Evolutionary conservation across 2,888 invertebrate species (phyloP), one percentile per base, ranked within the genome.

Genomic region (Allolobophora icterica): DNA sequence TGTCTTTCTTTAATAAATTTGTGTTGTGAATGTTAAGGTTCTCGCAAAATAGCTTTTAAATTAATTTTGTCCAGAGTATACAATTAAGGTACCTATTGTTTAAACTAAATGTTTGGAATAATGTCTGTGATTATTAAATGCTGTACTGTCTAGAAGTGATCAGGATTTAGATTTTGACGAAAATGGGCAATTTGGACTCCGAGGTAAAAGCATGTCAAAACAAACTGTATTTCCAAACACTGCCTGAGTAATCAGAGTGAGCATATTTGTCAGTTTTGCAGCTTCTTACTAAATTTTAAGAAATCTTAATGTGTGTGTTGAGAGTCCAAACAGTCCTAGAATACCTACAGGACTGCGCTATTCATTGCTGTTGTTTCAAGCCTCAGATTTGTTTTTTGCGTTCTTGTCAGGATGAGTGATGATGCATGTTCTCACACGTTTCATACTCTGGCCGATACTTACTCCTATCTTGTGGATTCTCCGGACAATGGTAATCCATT

Each of bases 381-480:
- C 71, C 52, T 13, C 24, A 21, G 24, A n/a, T 8, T 21, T 52
- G 21, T 52, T 24, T 35, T 87, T 87, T 87, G 33, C 8, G 8
- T 33, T 33, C 21, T 84, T 84, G 19, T 8, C 35, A 87, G 87
- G 87, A 24, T 38, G 38, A 87, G 87, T 15, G 34, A 34, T 35
- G 87, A 87, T 35, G 87, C 87, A 24, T 33, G n/a, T 13, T 33
- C 87, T 35, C 87, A 87, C 87, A 87, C 24, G 6, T 87, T 87
- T 87, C 87, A 87, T 19, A 35, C 87, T 87, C 91, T 87, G 34
- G 84, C 45, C 24, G 91, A 91, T 89, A 42, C 52, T 58, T 89
- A 91, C 40, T 34, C 34, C 42, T 84, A 52, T 42, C 34, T 91
- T 42, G 91, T 89, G 35, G 91, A 91, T 91, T 89, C 91, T 30